Evolutionary conservation across 2,113 vertebrate species (phyloP).

Genomic region (Nannospalax galili): DNA sequence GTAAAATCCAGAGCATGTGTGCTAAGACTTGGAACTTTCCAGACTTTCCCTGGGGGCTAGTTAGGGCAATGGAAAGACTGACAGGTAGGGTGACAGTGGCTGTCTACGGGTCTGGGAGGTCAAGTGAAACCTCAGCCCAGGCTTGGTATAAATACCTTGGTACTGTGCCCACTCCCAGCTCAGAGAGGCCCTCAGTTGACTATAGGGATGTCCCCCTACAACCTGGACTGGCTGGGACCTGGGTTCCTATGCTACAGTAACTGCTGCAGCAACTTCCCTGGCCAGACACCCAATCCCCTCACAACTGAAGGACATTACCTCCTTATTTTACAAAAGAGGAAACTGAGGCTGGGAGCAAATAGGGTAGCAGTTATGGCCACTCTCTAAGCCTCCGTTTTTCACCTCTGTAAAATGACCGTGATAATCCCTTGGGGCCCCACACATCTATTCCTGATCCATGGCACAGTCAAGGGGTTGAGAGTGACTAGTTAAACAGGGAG

Average conservation of each 20-base stretch:
- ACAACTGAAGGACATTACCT: neutral
- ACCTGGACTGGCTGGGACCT: neutral
- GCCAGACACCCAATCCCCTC: neutral
- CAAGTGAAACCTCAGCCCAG: neutral
- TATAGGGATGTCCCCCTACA: neutral
- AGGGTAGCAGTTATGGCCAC: neutral
- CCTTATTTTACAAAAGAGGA: slow-evolving; percentile 25
- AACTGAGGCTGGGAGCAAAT: slow-evolving; percentile 22
- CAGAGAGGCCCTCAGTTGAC: neutral
- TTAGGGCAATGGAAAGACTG: slow-evolving; percentile 74
- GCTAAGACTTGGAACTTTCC: slow-evolving; percentile 74
- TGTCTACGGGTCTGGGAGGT: neutral
- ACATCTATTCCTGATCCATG: neutral
- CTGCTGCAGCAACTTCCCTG: neutral
- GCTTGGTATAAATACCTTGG: neutral
- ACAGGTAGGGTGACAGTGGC: slow-evolving; percentile 61
- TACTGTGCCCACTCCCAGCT: neutral
- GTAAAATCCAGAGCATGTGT: slow-evolving; percentile 78
- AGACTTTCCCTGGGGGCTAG: slow-evolving; percentile 63
- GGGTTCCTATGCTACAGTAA: neutral
- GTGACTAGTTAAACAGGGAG: neutral
- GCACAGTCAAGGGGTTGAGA: neutral
- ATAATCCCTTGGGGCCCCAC: neutral
- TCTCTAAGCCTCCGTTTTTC: neutral
- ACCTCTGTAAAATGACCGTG: neutral